Conservation (phyloP, 2,113 vertebrate species). For the Nibea coibor region DNA sequence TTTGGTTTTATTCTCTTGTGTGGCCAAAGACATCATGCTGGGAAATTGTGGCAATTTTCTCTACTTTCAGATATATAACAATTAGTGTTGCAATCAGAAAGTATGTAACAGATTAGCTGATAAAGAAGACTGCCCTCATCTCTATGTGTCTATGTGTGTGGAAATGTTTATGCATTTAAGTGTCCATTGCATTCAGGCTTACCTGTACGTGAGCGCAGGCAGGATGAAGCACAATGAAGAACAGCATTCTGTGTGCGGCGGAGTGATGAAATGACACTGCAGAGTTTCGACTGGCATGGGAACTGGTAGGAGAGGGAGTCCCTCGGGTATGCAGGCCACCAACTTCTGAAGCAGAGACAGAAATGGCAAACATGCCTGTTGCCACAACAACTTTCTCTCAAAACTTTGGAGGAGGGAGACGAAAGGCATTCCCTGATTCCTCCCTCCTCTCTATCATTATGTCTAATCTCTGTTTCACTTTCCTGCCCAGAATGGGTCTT, state of each 20-base stretch:
- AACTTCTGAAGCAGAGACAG: background rate
- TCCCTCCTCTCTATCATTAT: conserved; percentile 35
- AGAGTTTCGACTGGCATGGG: conserved; percentile 33
- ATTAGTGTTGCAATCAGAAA: background rate
- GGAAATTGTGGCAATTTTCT: background rate
- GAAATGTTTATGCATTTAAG: background rate
- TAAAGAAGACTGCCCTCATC: background rate
- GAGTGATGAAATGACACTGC: conserved; percentile 13
- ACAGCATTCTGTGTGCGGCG: background rate
- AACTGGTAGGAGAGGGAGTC: conserved; percentile 44
- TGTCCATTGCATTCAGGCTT: background rate
- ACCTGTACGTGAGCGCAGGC: background rate
- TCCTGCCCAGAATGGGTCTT: conserved; percentile 19
- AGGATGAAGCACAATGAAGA: background rate
- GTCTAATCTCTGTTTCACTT: background rate
- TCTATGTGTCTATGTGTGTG: background rate
- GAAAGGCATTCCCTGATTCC: conserved; percentile 28
- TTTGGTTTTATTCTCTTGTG: background rate
- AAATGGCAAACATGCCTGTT: conserved; percentile 37
- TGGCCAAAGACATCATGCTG: background rate
- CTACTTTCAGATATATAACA: background rate
- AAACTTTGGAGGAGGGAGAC: conserved; percentile 27
- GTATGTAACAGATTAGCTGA: background rate
- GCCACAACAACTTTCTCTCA: conserved; percentile 38
- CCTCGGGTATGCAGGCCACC: conserved; percentile 47